Evolutionary conservation across 2,888 invertebrate species (phyloP), one percentile per base, ranked within the genome.

Genomic region (Leptinotarsa rubiginosa): DNA sequence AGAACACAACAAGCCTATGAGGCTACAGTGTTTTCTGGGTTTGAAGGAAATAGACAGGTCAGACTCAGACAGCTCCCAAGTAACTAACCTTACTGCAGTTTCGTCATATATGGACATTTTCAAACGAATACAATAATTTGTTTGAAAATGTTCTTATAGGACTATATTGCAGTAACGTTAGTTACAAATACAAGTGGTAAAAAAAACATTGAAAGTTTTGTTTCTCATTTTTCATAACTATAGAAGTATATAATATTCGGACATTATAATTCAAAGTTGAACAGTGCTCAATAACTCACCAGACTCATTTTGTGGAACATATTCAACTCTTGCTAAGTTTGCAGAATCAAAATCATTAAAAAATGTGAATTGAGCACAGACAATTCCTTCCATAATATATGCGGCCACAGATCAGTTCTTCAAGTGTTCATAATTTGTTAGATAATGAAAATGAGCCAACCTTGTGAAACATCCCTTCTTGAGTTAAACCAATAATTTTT

Each of bases 321-420:
- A 90, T 87, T 96, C 96, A 70, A 96, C 96, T 88, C 91, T 92
- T 71, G 93, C 93, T 82, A 97, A 90, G 89, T 97, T 97, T 75
- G 96, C 96, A 62, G 96, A 97, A 88, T 97, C 97, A 89, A 97
- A 96, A 87, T 95, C 93, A 82, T 96, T 94, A 82, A 93, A 92
- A 89, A 97, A 96, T 82, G 91, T 90, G 88, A 96, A 94, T 82
- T 93, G 94, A 83, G 92, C 94, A 86, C 93, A 92, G 84, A 90
- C 90, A 81, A 93, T 87, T 80, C 87, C 88, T 74, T 89, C 89
- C 83, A 87, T 87, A 75, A 76, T 77, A 68, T 50, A 54, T 69
- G 70, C 67, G 64, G 31, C 65, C 52, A 20, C 64, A 49, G 50
- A 64, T 49, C 49, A 71, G 71, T 10, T 41, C 15, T 41, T 41